Conservation (phyloP, 2,113 vertebrate species). For the Nanorana parkeri region DNA sequence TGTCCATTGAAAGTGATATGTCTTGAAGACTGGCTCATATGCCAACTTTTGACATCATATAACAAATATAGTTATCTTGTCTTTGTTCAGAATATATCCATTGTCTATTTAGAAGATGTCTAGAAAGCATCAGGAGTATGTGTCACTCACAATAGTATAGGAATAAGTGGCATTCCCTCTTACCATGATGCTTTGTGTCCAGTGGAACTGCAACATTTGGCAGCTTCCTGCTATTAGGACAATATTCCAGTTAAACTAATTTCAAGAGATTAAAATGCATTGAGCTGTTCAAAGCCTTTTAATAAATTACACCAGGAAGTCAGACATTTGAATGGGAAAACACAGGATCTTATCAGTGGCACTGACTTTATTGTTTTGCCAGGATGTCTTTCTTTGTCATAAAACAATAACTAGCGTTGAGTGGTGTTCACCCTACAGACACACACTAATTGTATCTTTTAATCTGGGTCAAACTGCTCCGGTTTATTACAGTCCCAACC, state of each 20-base stretch:
- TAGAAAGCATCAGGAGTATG: neutral
- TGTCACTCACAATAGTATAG: neutral
- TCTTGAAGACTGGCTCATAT: too few relatives aligned
- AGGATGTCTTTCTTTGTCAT: constrained; percentile 75
- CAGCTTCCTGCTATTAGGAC: constrained; percentile 55
- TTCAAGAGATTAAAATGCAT: constrained; percentile 58
- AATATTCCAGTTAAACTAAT: constrained; percentile 13
- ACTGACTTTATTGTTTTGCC: constrained; percentile 74
- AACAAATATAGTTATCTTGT: neutral
- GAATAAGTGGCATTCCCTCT: constrained; percentile 30
- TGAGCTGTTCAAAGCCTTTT: constrained; percentile 53
- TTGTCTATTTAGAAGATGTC: neutral
- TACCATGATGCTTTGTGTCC: constrained; percentile 27
- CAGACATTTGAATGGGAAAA: constrained; percentile 57
- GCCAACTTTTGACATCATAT: too few relatives aligned
- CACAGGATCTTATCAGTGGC: constrained; percentile 66
- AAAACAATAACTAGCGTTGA: constrained; percentile 80
- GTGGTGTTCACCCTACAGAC: constrained; percentile 81
- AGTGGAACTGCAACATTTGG: constrained; percentile 39
- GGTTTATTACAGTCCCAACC: constrained; percentile 78
- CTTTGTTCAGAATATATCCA: neutral
- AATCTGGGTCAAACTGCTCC: constrained; percentile 83
- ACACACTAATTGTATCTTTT: constrained; percentile 85
- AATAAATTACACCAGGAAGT: constrained; percentile 71
- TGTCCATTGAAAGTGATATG: too few relatives aligned